A percentile compares a stretch with the other conserved stretches of the same genome.
Evolutionary conservation across 1,140 invertebrate genomes (phyloP).

Genomic region (Drosophila arawakana): DNA sequence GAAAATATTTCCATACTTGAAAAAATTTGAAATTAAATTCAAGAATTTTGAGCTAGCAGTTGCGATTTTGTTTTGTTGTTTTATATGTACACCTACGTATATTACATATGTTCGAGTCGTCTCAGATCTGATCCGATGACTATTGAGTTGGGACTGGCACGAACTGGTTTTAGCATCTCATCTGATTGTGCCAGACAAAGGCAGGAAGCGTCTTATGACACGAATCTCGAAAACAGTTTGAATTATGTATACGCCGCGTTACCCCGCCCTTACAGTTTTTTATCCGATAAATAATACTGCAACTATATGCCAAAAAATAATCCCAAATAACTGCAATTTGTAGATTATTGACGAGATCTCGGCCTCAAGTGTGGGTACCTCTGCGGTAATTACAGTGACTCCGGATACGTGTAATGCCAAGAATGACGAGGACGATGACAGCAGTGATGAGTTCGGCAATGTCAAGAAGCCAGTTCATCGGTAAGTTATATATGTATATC

Average conservation of each 20-base stretch:
- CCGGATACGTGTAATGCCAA: slow-evolving; percentile 40
- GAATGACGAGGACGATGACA: slow-evolving; percentile 55
- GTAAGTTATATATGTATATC: slow-evolving; percentile 43
- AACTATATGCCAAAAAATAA: not conserved
- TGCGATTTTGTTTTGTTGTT: no score
- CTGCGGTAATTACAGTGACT: slow-evolving; percentile 34
- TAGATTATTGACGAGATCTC: slow-evolving; percentile 59
- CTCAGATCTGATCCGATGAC: slow-evolving; percentile 10
- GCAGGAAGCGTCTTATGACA: slow-evolving; percentile 27
- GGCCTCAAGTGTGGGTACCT: slow-evolving; percentile 53
- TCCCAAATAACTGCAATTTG: slow-evolving; percentile 14
- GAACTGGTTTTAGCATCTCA: slow-evolving; percentile 23
- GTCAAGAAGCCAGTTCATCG: slow-evolving; percentile 60
- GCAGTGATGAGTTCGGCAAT: slow-evolving; percentile 70
- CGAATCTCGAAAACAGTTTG: slow-evolving; percentile 1
- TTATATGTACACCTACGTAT: no score
- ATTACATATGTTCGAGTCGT: not conserved
- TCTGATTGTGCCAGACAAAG: slow-evolving; percentile 7
- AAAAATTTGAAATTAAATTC: no score
- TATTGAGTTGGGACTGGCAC: slow-evolving; percentile 10
- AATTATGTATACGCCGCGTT: slow-evolving; percentile 24
- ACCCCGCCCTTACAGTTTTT: not conserved
- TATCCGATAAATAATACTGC: not conserved
- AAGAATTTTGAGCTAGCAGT: no score
- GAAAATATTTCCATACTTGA: no score